Conservation (phyloP, 2,888 invertebrate species). For the Parnassius smintheus region DNA sequence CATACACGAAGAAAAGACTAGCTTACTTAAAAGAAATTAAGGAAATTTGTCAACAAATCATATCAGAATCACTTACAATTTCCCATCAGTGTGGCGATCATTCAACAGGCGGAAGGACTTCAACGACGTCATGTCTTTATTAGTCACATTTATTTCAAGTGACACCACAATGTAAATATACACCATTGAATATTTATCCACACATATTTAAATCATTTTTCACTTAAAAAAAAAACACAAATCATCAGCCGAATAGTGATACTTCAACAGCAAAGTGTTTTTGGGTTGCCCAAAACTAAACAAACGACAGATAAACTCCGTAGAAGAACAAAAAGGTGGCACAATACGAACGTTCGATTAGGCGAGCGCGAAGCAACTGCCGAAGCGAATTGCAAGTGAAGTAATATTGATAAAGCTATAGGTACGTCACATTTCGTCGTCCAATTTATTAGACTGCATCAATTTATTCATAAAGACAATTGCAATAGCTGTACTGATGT, state of each 20-base stretch:
- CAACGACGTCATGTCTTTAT: slow-evolving; percentile 64
- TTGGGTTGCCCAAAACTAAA: no score
- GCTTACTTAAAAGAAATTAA: not conserved
- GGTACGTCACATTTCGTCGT: slow-evolving; percentile 61
- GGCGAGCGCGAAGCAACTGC: slow-evolving; percentile 60
- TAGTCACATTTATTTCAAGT: slow-evolving; percentile 53
- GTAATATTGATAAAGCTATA: slow-evolving; percentile 68
- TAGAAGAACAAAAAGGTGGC: slow-evolving; percentile 33
- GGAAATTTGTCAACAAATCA: slow-evolving; percentile 3
- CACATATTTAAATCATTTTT: slow-evolving; percentile 40
- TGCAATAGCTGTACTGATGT: slow-evolving; percentile 40
- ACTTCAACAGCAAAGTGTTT: no score
- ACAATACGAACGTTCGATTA: slow-evolving; percentile 51
- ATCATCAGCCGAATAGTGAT: slow-evolving; percentile 2
- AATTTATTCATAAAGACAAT: slow-evolving; percentile 74
- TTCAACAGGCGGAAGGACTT: slow-evolving; percentile 55
- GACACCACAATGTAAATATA: slow-evolving; percentile 31
- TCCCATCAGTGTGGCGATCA: slow-evolving; percentile 69
- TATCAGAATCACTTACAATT: slow-evolving; percentile 61
- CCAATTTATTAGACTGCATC: slow-evolving; percentile 75
- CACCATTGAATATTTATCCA: slow-evolving; percentile 36
- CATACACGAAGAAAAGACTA: not conserved
- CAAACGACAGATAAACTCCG: slow-evolving; percentile 9
- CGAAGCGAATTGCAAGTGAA: slow-evolving; percentile 56
- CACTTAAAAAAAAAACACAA: slow-evolving; percentile 34